Evolutionary conservation across 2,888 invertebrate genomes (phyloP).

Genomic region (Rotaria magnacalcarata): DNA sequence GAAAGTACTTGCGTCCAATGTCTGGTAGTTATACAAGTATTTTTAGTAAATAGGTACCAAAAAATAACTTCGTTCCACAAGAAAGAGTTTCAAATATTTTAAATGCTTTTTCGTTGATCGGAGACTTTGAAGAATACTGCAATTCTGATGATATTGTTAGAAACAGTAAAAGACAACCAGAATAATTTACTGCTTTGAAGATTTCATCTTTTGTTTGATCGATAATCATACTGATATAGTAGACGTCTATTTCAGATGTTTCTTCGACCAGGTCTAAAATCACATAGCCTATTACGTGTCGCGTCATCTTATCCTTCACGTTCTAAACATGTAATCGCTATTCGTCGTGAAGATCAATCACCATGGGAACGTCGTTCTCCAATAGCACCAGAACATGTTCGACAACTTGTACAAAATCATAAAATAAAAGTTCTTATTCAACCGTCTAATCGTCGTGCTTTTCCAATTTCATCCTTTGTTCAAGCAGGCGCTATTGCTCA

Average conservation of each 20-base stretch:
- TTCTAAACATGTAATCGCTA: constrained; percentile 49
- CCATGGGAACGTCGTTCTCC: constrained; percentile 76
- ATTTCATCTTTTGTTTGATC: too few species aligned
- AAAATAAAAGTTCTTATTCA: constrained; percentile 87
- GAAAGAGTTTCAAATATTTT: too few species aligned
- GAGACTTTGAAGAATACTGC: too few species aligned
- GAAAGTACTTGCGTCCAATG: too few species aligned
- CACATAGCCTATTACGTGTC: background rate
- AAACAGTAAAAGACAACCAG: too few species aligned
- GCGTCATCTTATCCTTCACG: background rate
- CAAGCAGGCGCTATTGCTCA: constrained; percentile 85
- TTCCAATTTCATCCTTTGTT: constrained; percentile 68
- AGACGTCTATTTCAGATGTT: background rate
- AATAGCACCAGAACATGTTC: constrained; percentile 83
- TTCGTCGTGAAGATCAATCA: constrained; percentile 62
- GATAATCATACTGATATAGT: background rate
- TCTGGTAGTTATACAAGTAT: too few species aligned
- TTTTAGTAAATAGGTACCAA: too few species aligned
- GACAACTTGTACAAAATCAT: constrained; percentile 76
- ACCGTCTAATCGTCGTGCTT: constrained; percentile 87
- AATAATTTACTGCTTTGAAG: too few species aligned
- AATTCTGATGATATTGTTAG: too few species aligned
- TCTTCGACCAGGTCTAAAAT: background rate
- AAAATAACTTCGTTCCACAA: too few species aligned
- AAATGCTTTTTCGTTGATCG: too few species aligned